Percentiles rank a stretch among this genome's conserved stretches.
phyloP scores from a whole-genome alignment of 1,140 invertebrate species.

The Adoxophyes honmai region DNA sequence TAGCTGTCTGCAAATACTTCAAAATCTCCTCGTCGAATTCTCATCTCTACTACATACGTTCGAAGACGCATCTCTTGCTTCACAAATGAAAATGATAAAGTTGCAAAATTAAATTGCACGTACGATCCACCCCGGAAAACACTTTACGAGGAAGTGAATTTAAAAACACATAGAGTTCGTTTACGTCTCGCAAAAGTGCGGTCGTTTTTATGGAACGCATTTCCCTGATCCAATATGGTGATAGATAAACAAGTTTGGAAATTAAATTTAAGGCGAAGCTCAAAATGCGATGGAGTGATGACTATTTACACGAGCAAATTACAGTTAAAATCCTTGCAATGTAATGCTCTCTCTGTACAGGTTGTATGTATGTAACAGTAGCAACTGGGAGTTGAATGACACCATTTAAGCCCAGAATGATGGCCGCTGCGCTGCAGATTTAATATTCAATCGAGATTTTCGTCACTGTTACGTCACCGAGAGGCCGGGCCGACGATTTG shows the following conservation, averaged over 20 bases:
- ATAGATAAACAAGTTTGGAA: constrained; percentile 2
- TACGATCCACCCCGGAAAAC: constrained; percentile 20
- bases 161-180: constrained; percentile 22
- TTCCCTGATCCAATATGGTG: constrained; percentile 10
- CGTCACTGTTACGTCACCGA: not conserved
- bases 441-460: not conserved
- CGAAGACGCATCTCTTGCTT: not conserved
- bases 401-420: not conserved
- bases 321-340: too few relatives aligned
- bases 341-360: too few relatives aligned
- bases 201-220: not conserved
- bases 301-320: too few relatives aligned
- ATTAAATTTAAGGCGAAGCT: not conserved
- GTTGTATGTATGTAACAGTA: too few relatives aligned
- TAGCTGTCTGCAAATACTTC: not conserved
- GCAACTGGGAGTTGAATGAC: too few relatives aligned
- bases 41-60: not conserved
- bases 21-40: not conserved
- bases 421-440: constrained; percentile 2
- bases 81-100: not conserved
- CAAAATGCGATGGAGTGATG: too few relatives aligned
- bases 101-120: not conserved
- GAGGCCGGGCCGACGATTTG: constrained; percentile 18
- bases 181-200: constrained; percentile 8
- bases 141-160: constrained; percentile 29